These are phyloP conservation scores for Lycodopsis pacificus DNA, from an alignment of 2,797 vertebrate species.

Conservation along the genomic window DNA sequence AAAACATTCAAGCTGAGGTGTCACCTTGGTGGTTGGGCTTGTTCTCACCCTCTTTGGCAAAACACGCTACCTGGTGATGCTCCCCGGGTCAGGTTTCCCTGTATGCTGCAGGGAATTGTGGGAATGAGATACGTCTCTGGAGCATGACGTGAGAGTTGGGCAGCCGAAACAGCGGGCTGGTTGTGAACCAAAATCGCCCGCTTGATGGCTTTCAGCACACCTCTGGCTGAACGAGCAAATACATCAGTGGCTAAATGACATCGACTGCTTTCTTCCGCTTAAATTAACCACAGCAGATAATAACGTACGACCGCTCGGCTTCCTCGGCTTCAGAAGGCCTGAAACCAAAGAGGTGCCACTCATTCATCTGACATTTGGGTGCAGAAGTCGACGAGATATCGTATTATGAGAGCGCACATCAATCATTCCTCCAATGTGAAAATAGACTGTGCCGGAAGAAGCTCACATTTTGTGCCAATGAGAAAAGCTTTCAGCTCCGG, in stretches of 20 bases:
- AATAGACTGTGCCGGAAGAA: constrained; percentile 62
- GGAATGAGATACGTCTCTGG: constrained; percentile 12
- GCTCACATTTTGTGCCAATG: constrained; percentile 42
- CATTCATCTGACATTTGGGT: constrained; percentile 60
- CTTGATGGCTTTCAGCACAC: constrained; percentile 1
- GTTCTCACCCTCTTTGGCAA: constrained; percentile 21
- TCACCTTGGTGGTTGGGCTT: neutral
- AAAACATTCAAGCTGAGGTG: constrained; percentile 14
- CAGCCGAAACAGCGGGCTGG: neutral
- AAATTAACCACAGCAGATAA: constrained; percentile 46
- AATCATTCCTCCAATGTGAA: constrained; percentile 63
- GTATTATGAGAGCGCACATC: constrained; percentile 56
- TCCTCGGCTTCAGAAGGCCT: neutral
- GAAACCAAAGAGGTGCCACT: constrained; percentile 46
- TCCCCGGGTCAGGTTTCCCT: constrained; percentile 13
- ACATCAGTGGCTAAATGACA: constrained; percentile 27
- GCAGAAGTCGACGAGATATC: constrained; percentile 55
- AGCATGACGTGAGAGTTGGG: neutral
- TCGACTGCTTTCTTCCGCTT: constrained; percentile 18
- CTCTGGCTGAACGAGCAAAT: constrained; percentile 26
- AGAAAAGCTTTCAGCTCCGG: constrained; percentile 34
- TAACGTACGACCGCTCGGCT: constrained; percentile 27
- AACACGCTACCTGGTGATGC: constrained; percentile 18
- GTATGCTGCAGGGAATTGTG: constrained; percentile 28
- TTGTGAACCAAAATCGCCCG: neutral